These are phyloP conservation scores for Odontamblyopus lacepedii DNA, from an alignment of 2,797 vertebrate species.

Conservation along the genomic window DNA sequence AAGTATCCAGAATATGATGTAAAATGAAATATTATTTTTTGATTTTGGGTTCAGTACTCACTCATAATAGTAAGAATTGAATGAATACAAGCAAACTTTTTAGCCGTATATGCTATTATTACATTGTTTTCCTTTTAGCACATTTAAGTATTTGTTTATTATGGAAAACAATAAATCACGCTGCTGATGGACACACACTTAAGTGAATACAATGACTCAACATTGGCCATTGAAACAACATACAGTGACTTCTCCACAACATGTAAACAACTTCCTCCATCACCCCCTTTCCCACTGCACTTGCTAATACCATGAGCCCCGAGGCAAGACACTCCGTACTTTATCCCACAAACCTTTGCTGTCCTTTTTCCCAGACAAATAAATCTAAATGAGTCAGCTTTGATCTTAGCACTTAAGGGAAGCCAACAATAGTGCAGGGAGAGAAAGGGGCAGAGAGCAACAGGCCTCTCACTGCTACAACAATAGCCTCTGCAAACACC, in stretches of 20 bases:
- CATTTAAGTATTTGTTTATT: neutral
- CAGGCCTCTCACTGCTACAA: constrained; percentile 84
- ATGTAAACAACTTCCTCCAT: constrained; percentile 41
- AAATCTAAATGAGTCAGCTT: constrained; percentile 95
- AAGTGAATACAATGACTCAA: neutral
- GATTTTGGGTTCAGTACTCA: neutral
- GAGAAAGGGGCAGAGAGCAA: constrained; percentile 87
- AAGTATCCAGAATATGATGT: neutral
- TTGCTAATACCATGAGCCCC: constrained; percentile 56
- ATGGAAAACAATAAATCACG: neutral
- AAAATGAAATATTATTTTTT: neutral
- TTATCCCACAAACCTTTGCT: constrained; percentile 67
- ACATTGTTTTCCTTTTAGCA: too few relatives aligned
- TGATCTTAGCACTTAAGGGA: constrained; percentile 94
- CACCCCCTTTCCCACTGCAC: constrained; percentile 46
- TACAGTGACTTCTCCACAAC: constrained; percentile 16
- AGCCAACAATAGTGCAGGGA: constrained; percentile 88
- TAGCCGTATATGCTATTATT: too few relatives aligned
- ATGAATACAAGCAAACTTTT: too few relatives aligned
- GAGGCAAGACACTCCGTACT: constrained; percentile 48
- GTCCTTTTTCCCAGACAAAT: constrained; percentile 91
- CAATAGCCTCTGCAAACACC: constrained; percentile 96
- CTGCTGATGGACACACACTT: neutral
- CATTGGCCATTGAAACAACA: neutral
- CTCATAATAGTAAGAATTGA: neutral